Percentiles rank a stretch among this genome's conserved stretches.
Conservation (phyloP, 2,888 invertebrate genomes). For the Nasonovia ribisnigri region DNA sequence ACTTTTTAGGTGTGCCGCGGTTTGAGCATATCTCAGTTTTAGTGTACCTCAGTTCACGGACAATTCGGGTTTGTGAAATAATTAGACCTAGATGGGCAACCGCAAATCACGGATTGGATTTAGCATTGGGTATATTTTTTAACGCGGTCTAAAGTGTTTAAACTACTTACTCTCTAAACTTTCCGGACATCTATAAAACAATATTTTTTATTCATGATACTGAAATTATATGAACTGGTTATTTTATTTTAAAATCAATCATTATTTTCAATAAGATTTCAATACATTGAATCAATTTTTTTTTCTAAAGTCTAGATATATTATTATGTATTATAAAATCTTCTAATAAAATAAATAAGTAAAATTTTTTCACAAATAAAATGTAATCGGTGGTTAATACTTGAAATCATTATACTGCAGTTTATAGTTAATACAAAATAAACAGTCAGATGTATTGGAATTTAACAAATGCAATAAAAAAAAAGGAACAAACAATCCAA, state of each 20-base stretch:
- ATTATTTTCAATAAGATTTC: neutral
- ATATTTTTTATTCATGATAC: no score
- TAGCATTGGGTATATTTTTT: no score
- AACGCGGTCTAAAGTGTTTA: no score
- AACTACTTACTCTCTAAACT: no score
- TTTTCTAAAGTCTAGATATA: neutral
- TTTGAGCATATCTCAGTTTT: no score
- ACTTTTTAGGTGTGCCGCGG: no score
- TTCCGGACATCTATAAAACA: no score
- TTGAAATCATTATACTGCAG: neutral
- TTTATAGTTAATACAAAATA: neutral
- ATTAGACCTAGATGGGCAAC: no score
- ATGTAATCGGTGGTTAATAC: neutral
- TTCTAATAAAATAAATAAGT: neutral
- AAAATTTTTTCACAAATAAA: neutral
- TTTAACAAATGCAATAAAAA: neutral
- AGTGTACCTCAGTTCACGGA: no score
- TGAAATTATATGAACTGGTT: no score
- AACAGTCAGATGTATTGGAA: neutral
- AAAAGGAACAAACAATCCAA: neutral
- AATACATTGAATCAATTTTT: neutral
- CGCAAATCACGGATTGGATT: no score
- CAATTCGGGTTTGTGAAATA: no score
- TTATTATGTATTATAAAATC: neutral
- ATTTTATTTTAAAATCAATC: constrained; percentile 2